Base-by-base conservation (phyloP, 2,888 invertebrate genomes). In the Caenorhabditis sulstoni region DNA sequence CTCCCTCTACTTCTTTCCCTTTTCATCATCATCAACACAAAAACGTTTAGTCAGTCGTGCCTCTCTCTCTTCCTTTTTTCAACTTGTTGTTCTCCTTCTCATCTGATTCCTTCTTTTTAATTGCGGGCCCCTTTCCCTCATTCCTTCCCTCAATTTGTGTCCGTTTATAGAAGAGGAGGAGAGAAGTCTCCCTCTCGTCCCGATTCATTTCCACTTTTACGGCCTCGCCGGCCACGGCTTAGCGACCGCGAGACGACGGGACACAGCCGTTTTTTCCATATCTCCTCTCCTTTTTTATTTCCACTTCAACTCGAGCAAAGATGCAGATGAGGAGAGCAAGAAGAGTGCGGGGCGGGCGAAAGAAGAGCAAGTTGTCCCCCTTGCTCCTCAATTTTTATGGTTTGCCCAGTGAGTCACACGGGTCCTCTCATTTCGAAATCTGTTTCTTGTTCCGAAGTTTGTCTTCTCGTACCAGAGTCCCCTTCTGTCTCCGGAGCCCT, bases 81-180 rank as follows among this genome's bases (percentile, higher is more conserved):
- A 75, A 75, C 71, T 71, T 71, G 71, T 71, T 71, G 49, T 64
- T 57, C 71, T 71, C 62, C 58, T 29, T 61, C 49, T 66, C 59
- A 52, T 61, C 57, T 75, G 53, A 61, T 75, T 67, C 29, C 35
- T 35, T 53, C 44, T 47, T 64, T 71, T 71, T 71, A 62, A 71
- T 71, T 71, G 71, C 71, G 37, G 49, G 39, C 57, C 44, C 45
- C 41, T 59, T 44, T 41, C 14, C 41, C 55, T 22, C 41, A 35
- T 22, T 50, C 23, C 35, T 3, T 53, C 22, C 41, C 4, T 29
- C 29, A 29, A 29, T 29, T 29, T 29, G 29, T 50, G 22, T 5
- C 59, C 70, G 61, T 70, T 57, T 64, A 62, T 71, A 20, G 64
- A 67, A 50, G 45, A 18, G 18, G 44, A 9, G 39, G 44, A 22